Evolutionary conservation across 2,888 invertebrate species (phyloP).

Genomic region (Onthophagus sagittarius): DNA sequence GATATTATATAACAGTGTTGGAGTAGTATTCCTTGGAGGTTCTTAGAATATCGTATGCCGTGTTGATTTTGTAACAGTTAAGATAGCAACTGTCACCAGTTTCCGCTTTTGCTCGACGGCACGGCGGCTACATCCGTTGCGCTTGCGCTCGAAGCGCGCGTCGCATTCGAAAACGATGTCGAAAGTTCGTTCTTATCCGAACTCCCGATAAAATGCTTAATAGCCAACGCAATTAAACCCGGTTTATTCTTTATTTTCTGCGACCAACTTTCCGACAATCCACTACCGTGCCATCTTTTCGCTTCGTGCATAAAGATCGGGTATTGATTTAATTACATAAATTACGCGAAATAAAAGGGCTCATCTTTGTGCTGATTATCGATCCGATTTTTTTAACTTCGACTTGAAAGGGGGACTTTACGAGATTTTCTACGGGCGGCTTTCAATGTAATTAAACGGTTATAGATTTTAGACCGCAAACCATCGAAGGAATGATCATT

Average conservation of each 20-base stretch:
- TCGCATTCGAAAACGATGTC: slow-evolving; percentile 6
- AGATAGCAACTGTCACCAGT: slow-evolving; percentile 33
- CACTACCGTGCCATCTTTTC: not conserved
- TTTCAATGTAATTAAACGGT: slow-evolving; percentile 6
- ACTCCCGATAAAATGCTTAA: slow-evolving; percentile 1
- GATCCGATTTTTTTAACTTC: not conserved
- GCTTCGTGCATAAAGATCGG: not conserved
- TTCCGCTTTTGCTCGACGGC: slow-evolving; percentile 28
- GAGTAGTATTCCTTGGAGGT: not conserved
- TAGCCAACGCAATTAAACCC: not conserved
- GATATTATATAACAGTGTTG: not conserved
- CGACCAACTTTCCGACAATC: not conserved
- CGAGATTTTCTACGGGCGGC: not conserved
- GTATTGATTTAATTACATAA: not conserved
- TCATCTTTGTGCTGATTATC: not conserved
- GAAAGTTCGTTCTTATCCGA: slow-evolving; percentile 6
- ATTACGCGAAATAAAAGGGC: not conserved
- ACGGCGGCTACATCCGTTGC: slow-evolving; percentile 26
- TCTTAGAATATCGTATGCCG: not conserved
- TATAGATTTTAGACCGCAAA: slow-evolving; percentile 1
- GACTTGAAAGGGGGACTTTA: not conserved
- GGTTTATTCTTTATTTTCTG: not conserved
- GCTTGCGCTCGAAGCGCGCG: slow-evolving; percentile 28
- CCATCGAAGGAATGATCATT: not conserved
- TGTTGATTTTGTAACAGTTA: slow-evolving; percentile 23